Base-by-base conservation (phyloP, 2,888 invertebrate species). In the Hydraecia micacea region DNA sequence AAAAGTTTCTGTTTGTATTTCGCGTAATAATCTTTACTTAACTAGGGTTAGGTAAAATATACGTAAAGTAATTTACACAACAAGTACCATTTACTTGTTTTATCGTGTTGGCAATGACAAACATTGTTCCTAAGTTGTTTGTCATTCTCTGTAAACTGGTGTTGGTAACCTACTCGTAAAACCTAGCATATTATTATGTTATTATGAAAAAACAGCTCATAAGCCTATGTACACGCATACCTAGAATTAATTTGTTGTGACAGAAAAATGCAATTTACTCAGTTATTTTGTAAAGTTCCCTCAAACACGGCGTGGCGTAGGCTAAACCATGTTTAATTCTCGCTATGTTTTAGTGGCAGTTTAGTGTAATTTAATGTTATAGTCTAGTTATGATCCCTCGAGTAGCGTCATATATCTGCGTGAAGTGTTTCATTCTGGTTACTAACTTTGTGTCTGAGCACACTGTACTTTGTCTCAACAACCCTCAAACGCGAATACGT, bases 1-100 rank as follows among this genome's bases (percentile, higher is more conserved):
- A 67, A 87, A 84, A 81, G 63, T 77, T 84, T 85, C 71, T 72
- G 67, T 80, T 77, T 71, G 58, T 73, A 78, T 87, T 76, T 84
- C 65, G 65, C 32, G 73, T 80, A 77, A 77, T 79, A 81, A 81
- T 84, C 80, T 82, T 81, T 71, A 77, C 70, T 77, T 77, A 70
- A 80, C 66, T 70, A 58, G 21, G 36, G 42, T 65, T 62, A 46
- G 5, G 52, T 60, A 46, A 78, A 63, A 77, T 74, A 66, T 76
- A 58, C n/a, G 55, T 36, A 55, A 80, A 69, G 28, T 42, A 79
- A 60, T 73, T 55, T 67, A 68, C 15, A 49, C 49, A 36, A 58
- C 36, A 62, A 49, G 60, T 8, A 32, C 4, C 8, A 21, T 60
- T 5, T 32, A 15, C n/a, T 73, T 55, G 71, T 60, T 74, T 25